phyloP scores from a whole-genome alignment of 1,140 invertebrate species.

The Trachymyrmex cornetzi region DNA sequence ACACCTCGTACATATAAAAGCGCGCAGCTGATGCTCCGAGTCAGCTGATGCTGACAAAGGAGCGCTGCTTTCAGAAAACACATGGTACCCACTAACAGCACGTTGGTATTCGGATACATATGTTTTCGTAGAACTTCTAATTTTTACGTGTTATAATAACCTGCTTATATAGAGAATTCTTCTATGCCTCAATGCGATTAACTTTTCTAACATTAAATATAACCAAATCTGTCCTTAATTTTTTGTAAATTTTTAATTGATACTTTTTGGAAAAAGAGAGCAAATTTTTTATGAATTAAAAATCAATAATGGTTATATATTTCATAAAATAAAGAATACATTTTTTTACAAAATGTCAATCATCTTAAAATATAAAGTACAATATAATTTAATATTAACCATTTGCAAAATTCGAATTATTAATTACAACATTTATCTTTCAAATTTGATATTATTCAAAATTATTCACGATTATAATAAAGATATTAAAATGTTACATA shows the following conservation, averaged over 20 bases:
- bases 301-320: background rate
- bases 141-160: background rate
- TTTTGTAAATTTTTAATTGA: background rate
- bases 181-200: background rate
- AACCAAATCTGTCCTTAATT: background rate
- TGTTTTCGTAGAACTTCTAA: constrained; percentile 5
- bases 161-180: background rate
- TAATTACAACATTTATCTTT: background rate
- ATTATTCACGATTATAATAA: background rate
- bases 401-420: background rate
- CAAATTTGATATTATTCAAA: background rate
- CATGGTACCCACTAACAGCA: background rate
- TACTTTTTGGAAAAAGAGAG: background rate
- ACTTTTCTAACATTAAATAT: background rate
- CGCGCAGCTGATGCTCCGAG: constrained; percentile 68
- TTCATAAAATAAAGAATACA: background rate
- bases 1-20: constrained; percentile 36
- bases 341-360: constrained; percentile 2
- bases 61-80: constrained; percentile 12
- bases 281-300: background rate
- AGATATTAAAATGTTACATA: background rate
- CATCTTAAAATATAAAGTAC: background rate
- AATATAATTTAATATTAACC: constrained; percentile 34
- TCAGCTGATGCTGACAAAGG: constrained; percentile 65
- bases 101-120: background rate